Evolutionary conservation across 2,113 vertebrate genomes (phyloP).

Genomic region (Xenus cinereus): DNA sequence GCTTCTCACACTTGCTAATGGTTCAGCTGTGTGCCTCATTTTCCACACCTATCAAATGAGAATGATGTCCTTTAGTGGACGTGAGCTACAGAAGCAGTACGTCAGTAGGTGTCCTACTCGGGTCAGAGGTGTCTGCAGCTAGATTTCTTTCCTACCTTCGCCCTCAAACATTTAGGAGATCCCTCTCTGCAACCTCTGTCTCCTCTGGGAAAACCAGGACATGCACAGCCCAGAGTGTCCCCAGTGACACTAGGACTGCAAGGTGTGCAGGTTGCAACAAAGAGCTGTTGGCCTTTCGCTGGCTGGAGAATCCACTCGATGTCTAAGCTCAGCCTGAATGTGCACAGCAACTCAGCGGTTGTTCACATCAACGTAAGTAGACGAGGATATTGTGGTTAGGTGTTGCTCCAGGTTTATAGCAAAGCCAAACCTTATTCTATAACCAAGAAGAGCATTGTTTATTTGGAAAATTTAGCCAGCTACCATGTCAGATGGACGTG

Average conservation of each 20-base stretch:
- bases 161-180: not conserved
- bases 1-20: not conserved
- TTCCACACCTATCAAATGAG: not conserved
- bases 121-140: not conserved
- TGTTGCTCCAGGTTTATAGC: not conserved
- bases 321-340: not conserved
- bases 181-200: not conserved
- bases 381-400: not conserved
- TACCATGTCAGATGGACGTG: not conserved
- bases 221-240: not conserved
- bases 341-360: not conserved
- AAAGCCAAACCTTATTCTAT: not conserved
- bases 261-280: not conserved
- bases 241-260: not conserved
- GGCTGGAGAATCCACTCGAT: not conserved
- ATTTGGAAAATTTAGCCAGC: not conserved
- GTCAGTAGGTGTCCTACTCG: fast-evolving
- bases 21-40: not conserved
- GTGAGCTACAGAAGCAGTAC: not conserved
- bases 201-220: not conserved
- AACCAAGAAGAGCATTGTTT: not conserved
- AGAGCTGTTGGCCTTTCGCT: fast-evolving
- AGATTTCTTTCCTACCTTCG: not conserved
- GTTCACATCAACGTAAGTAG: not conserved
- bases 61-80: fast-evolving